Base-by-base conservation (phyloP, 1,140 invertebrate species). In the Drosophila truncata region DNA sequence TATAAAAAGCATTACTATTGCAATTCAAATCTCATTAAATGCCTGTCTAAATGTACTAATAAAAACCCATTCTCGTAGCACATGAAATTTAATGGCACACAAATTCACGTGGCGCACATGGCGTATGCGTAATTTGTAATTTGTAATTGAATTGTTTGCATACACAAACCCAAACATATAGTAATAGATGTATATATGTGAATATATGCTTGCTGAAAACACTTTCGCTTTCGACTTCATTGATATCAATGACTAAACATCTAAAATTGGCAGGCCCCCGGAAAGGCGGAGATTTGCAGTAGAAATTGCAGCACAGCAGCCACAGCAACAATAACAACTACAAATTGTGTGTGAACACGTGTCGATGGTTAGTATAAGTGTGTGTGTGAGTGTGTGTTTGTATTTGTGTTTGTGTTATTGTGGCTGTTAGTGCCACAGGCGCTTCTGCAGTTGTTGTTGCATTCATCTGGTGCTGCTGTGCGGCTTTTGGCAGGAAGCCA, bases 181-280 rank as follows among this genome's bases (percentile, higher is more conserved):
- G 27, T 29, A 37, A 37, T 16, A 33, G 9, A 42, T 3, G 1
- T 11, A 6, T 20, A 20, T 20, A 20, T 23, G 20, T 23, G 5
- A 27, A 33, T 13, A 33, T 31, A 49, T 67, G 64, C 55, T 54
- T 46, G 41, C 20, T 20, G 29, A 29, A 31, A 85, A 84, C 86
- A 90, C 85, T 90, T 90, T 90, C 85, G 81, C 85, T 90, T 88
- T 90, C 82, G 67, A 63, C 69, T 90, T 90, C 85, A 90, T 88
- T 90, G 81, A 91, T 90, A 90, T 79, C 86, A 65, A 85, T 81
- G 80, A 79, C 82, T 82, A 90, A 85, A 82, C 78, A 90, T 85
- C 82, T 91, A 82, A 90, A 90, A 91, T 71, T 55, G 81, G 70
- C 85, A 84, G 69, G 77, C 64, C 81, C 76, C 46, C 31, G 46